phyloP scores from a whole-genome alignment of 1,140 invertebrate species.

The Bombus superbus region DNA sequence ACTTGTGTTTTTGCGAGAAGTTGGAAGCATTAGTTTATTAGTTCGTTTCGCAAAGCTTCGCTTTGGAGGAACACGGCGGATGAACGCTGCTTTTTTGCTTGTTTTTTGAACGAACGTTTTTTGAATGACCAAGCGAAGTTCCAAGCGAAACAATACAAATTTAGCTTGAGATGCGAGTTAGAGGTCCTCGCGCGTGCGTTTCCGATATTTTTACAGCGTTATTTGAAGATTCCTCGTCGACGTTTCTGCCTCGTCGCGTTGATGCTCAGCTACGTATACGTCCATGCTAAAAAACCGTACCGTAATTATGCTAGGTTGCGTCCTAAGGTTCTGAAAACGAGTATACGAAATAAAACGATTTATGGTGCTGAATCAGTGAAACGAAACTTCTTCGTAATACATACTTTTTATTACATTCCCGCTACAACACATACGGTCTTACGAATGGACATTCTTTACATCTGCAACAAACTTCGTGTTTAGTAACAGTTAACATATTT shows the following conservation, averaged over 20 bases:
- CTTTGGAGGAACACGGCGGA: too few species aligned
- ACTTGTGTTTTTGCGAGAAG: too few species aligned
- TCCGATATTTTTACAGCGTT: constrained; percentile 14
- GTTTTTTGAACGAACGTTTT: too few species aligned
- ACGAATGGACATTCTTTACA: constrained; percentile 5
- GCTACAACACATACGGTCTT: constrained; percentile 9
- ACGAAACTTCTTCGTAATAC: background rate
- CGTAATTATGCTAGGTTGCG: background rate
- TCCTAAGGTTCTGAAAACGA: too few species aligned
- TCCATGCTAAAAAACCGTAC: background rate
- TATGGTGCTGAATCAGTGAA: background rate
- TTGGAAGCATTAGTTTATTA: too few species aligned
- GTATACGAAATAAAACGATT: background rate
- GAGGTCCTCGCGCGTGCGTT: background rate
- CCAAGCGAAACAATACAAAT: too few species aligned
- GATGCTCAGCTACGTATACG: background rate
- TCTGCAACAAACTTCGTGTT: background rate
- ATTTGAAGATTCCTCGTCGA: background rate
- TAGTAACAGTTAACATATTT: constrained; percentile 2
- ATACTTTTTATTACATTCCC: constrained; percentile 11
- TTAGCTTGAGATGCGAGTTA: background rate
- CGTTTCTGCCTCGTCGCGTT: background rate
- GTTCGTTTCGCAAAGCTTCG: background rate
- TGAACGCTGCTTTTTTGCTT: too few species aligned
- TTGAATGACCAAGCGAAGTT: too few species aligned